phyloP scores from a whole-genome alignment of 2,113 vertebrate genomes.

The Podocnemis expansa region DNA sequence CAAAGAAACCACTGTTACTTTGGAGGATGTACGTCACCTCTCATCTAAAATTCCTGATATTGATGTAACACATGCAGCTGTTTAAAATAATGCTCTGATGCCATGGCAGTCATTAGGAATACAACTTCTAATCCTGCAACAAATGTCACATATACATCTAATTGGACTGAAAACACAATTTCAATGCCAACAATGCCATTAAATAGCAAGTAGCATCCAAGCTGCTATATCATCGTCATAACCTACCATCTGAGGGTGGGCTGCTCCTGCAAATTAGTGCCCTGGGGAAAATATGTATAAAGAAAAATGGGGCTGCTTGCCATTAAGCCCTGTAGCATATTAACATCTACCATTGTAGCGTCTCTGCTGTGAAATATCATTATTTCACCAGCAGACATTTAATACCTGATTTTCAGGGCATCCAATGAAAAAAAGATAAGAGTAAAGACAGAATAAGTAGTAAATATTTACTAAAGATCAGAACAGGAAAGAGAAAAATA shows the following conservation, averaged over 20 bases:
- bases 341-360: not conserved
- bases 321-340: not conserved
- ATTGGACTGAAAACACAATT: conserved; percentile 20
- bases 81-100: conserved; percentile 36
- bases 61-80: conserved; percentile 41
- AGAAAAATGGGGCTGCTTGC: not conserved
- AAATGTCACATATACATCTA: not conserved
- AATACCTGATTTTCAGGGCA: not conserved
- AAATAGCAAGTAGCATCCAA: conserved; percentile 2
- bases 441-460: not conserved
- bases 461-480: not conserved
- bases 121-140: conserved; percentile 38
- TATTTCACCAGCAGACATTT: not conserved
- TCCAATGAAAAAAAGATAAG: not conserved
- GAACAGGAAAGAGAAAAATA: not conserved
- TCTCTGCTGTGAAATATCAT: not conserved
- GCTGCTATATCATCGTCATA: not conserved
- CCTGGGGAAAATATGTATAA: not conserved
- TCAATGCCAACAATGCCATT: conserved; percentile 9
- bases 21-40: conserved; percentile 54
- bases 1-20: conserved; percentile 45
- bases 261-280: conserved; percentile 37
- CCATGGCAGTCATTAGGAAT: conserved; percentile 26
- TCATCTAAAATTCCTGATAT: conserved; percentile 36
- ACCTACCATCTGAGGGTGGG: not conserved